Evolutionary conservation across 2,113 vertebrate genomes (phyloP).

Genomic region (Muscicapa adusta): DNA sequence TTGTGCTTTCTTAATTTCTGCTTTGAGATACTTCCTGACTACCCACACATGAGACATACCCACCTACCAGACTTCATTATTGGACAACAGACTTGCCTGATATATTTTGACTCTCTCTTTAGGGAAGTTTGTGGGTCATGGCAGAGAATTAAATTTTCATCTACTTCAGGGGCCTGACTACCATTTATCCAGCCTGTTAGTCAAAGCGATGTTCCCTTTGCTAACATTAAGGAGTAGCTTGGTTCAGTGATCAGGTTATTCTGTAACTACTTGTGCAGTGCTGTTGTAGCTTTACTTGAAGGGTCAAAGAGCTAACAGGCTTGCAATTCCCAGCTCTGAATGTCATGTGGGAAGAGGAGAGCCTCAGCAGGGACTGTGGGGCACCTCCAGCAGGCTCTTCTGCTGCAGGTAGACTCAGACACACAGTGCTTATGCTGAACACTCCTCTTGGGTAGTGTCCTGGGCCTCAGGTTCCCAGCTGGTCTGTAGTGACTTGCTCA

Average conservation of each 20-base stretch:
- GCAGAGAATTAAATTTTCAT: background rate
- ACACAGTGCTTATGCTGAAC: background rate
- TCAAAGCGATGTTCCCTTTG: background rate
- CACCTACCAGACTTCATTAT: background rate
- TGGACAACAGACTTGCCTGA: background rate
- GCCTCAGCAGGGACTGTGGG: background rate
- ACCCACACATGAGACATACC: background rate
- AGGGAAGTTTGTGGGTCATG: background rate
- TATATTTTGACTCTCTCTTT: background rate
- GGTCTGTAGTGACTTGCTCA: background rate
- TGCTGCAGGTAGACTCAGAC: background rate
- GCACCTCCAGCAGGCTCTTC: background rate
- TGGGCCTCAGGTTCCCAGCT: background rate
- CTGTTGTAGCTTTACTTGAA: background rate
- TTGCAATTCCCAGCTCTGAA: background rate
- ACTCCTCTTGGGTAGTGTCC: background rate
- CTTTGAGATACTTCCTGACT: background rate
- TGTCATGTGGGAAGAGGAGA: background rate
- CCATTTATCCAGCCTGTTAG: background rate
- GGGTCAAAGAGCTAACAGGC: background rate
- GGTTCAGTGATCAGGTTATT: conserved; percentile 51
- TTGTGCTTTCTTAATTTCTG: background rate
- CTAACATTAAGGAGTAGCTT: background rate
- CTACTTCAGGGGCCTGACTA: background rate
- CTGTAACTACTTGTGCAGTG: conserved; percentile 32